A percentile compares a stretch with the other conserved stretches of the same genome.
Conservation (phyloP, 2,113 vertebrate genomes). For the Anseranas semipalmata region DNA sequence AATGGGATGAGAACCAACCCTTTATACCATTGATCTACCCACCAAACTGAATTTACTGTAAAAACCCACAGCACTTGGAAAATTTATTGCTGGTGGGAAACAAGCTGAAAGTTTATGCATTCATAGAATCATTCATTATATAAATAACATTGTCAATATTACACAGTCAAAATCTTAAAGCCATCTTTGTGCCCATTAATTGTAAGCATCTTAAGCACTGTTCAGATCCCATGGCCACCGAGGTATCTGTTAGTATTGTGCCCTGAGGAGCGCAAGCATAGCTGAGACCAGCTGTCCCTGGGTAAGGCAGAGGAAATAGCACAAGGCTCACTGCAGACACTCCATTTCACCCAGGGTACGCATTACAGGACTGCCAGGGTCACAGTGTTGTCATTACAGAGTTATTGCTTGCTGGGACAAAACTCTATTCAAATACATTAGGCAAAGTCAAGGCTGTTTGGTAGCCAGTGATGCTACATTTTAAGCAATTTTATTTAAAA, state of each 20-base stretch:
- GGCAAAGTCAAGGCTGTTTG: neutral
- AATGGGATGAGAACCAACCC: neutral
- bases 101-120: neutral
- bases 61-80: neutral
- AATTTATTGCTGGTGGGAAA: neutral
- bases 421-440: neutral
- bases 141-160: neutral
- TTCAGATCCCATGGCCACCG: neutral
- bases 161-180: neutral
- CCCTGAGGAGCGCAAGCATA: rapidly evolving
- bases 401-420: neutral
- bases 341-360: neutral
- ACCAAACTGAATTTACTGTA: neutral
- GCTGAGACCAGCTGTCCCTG: neutral
- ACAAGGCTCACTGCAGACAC: neutral
- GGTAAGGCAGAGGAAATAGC: neutral
- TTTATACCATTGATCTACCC: neutral
- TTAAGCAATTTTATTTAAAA: neutral
- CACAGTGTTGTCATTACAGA: neutral
- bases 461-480: neutral
- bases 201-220: neutral
- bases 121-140: too few relatives aligned
- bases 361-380: neutral
- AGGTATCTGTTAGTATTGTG: neutral
- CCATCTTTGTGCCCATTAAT: neutral